Percentiles rank a stretch among this genome's conserved stretches.
phyloP scores from a whole-genome alignment of 2,797 vertebrate species.

The Parotocinclus haroldoi region DNA sequence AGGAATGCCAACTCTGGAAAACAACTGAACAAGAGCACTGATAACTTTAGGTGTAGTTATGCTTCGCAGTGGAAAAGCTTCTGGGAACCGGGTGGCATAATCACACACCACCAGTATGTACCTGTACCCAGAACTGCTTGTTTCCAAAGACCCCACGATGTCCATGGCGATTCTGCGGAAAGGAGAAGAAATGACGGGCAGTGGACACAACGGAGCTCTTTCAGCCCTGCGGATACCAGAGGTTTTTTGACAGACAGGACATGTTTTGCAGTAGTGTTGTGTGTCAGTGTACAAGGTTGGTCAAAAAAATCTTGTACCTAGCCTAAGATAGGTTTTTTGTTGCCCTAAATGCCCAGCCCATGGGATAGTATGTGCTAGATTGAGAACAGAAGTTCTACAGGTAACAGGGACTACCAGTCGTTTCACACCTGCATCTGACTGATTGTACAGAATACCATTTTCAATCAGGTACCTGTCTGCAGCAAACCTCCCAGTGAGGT shows the following conservation, averaged over 20 bases:
- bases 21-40: neutral
- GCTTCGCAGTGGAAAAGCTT: neutral
- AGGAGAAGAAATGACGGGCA: neutral
- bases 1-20: neutral
- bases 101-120: neutral
- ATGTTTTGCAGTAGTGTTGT: neutral
- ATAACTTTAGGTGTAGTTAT: neutral
- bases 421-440: neutral
- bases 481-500: no score
- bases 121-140: neutral
- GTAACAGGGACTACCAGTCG: neutral
- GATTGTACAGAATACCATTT: neutral
- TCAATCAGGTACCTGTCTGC: neutral
- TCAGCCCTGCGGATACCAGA: neutral
- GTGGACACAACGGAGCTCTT: neutral
- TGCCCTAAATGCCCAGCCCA: neutral
- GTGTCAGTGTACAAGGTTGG: neutral
- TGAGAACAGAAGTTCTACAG: neutral
- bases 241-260: neutral
- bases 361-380: neutral
- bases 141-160: neutral
- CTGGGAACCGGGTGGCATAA: neutral
- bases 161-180: neutral
- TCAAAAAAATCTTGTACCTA: neutral
- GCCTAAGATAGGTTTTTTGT: neutral